Percentiles rank a stretch among this genome's conserved stretches.
Conservation (phyloP, 2,113 vertebrate genomes). For the Atractosteus spatula region DNA sequence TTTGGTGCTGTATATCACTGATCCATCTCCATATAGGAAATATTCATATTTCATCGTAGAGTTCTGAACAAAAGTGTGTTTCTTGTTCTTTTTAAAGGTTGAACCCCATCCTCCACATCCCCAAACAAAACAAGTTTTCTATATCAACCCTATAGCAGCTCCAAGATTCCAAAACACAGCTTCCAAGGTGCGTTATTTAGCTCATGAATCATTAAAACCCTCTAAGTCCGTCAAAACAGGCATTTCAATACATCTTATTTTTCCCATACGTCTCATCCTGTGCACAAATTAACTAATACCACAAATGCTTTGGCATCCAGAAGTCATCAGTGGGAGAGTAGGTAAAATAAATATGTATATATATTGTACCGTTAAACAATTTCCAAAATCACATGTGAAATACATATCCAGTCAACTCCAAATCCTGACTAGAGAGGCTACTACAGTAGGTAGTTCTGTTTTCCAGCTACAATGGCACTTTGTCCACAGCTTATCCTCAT, state of each 20-base stretch:
- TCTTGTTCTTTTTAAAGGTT: conserved; percentile 71
- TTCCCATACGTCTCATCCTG: conserved; percentile 9
- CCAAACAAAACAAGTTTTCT: conserved; percentile 81
- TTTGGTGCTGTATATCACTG: background rate
- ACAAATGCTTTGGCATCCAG: background rate
- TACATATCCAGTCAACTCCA: no score
- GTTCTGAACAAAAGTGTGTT: conserved; percentile 58
- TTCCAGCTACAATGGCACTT: no score
- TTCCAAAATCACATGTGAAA: no score
- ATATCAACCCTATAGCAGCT: conserved; percentile 79
- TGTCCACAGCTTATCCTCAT: no score
- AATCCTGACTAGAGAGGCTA: no score
- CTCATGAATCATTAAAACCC: conserved; percentile 50
- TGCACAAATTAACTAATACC: background rate
- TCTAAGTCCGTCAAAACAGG: conserved; percentile 25
- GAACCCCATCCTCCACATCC: conserved; percentile 75
- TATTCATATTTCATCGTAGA: conserved; percentile 29
- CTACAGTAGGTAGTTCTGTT: no score
- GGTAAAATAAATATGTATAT: no score
- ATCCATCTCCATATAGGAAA: conserved; percentile 18
- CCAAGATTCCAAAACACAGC: conserved; percentile 74
- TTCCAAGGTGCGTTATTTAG: conserved; percentile 70
- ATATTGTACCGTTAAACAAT: no score
- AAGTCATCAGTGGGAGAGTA: background rate
- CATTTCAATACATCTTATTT: conserved; percentile 22